Base-by-base conservation (phyloP, 2,888 invertebrate species). In the Embidobia sp. region DNA sequence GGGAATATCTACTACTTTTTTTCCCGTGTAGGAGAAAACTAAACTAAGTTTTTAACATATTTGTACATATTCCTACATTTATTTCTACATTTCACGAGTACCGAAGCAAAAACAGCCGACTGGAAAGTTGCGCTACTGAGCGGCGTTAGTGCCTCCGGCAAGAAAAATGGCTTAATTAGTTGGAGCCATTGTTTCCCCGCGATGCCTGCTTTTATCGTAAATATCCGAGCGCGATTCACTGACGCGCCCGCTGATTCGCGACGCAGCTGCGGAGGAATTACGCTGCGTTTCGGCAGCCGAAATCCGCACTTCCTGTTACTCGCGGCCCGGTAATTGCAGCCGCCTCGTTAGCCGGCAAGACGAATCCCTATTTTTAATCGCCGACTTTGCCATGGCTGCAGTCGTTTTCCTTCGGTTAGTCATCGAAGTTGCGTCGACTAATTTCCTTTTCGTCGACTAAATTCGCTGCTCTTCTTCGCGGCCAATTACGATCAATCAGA, bases 181-280 rank as follows among this genome's bases (percentile, higher is more conserved):
- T 48, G 19, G 10, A n/a, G 15, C 4, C 44, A 63, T 55, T 63
- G 55, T 72, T 72, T 55, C 26, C 2, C 18, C 51, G 44, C 59
- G 70, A 51, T 59, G 59, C 51, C 49, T 70, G 27, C 33, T 53
- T 46, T 70, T 61, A 61, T 53, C 46, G 70, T 61, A 61, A 70
- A 70, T 70, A 61, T 61, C 11, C 51, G 27, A 15, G 13, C 18
- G n/a, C 19, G 44, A 53, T 70, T 44, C 10, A 18, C 1, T 5
- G 11, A 19, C 1, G 1, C 6, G 15, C 5, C 37, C 42, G 18
- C 27, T 37, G 18, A 85, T 85, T 85, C 85, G 84, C 78, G 76
- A 81, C 80, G 79, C 83, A 85, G 85, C 79, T 81, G 81, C 80
- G 80, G 78, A 81, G 81, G 82, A 84, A 83, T 84, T 85, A 82